Evolutionary conservation across 2,797 vertebrate genomes (phyloP).

Genomic region (Neosilurus mollespiculum): DNA sequence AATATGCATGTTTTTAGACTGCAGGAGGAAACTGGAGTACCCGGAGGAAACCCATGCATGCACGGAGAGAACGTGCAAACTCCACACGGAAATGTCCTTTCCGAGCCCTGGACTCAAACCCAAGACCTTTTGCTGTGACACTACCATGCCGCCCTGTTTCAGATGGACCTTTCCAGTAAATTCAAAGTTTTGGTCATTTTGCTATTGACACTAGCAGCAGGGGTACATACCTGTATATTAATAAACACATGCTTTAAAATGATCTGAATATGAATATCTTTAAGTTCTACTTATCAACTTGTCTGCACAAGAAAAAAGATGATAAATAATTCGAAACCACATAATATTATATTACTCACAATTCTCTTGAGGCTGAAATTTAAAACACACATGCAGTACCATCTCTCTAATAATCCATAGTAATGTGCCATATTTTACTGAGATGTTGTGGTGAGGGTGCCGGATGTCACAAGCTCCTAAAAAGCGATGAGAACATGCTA

Average conservation of each 20-base stretch:
- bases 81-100: too few relatives aligned
- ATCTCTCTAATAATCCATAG: neutral
- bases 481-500: constrained; percentile 54
- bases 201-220: too few relatives aligned
- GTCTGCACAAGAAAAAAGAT: neutral
- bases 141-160: too few relatives aligned
- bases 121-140: too few relatives aligned
- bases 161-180: neutral
- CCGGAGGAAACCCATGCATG: too few relatives aligned
- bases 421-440: neutral
- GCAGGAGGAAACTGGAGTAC: too few relatives aligned
- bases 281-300: neutral
- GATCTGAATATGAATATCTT: neutral
- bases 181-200: neutral
- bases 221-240: neutral
- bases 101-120: too few relatives aligned
- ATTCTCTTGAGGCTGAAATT: neutral
- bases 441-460: constrained; percentile 1
- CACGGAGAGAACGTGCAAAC: too few relatives aligned
- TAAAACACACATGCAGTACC: neutral
- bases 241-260: neutral
- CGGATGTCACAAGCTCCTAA: constrained; percentile 47
- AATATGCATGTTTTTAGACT: too few relatives aligned
- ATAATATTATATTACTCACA: neutral
- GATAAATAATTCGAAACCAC: neutral